Base-by-base conservation (phyloP, 2,113 vertebrate genomes). In the Entomyzon cyanotis region DNA sequence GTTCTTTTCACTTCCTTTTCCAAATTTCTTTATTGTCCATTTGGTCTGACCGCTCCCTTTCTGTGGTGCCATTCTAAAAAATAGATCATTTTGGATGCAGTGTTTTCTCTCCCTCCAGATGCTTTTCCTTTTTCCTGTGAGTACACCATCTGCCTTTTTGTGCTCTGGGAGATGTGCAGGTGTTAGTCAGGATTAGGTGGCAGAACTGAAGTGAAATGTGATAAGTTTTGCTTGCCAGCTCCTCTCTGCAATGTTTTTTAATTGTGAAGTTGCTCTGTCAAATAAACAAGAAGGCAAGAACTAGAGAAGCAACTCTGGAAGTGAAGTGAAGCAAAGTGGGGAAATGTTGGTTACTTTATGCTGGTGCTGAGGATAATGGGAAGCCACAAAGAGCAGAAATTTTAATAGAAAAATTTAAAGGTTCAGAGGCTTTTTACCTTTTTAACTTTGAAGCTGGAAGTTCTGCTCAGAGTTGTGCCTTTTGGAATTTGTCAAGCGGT, bases 151-250 rank as follows among this genome's bases (percentile, higher is more conserved):
- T 93, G 89, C 47, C 46, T 58, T 25, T 20, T 22, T 58, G 71
- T 82, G 46, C 50, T 58, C 58, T 88, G 79, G 67, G 88, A 85
- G 82, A 73, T 69, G 62, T 56, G 70, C 84, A 82, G 85, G 87
- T 96, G 71, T 73, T 91, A 62, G n/a, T 79, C 74, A 79, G 70
- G 65, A 60, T 89, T 90, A 79, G 78, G 78, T 94, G 70, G 58
- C 82, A 94, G 62, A 83, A 80, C 37, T 62, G 44, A 87, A 86
- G 58, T 76, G 62, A 90, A 80, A 74, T 80, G 31, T 65, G 58
- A 0, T 39, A 59, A 64, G 49, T 86, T 93, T 92, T 95, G 31
- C 63, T 41, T 58, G 20, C 85, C 74, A 73, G 9, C 27, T 95
- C 22, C n/a, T 79, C 88, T 83, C 50, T 88, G n/a, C 20, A 4